Evolutionary conservation across 2,113 vertebrate species (phyloP), one percentile per base, ranked within the genome.

Genomic region (Xiphophorus hellerii): DNA sequence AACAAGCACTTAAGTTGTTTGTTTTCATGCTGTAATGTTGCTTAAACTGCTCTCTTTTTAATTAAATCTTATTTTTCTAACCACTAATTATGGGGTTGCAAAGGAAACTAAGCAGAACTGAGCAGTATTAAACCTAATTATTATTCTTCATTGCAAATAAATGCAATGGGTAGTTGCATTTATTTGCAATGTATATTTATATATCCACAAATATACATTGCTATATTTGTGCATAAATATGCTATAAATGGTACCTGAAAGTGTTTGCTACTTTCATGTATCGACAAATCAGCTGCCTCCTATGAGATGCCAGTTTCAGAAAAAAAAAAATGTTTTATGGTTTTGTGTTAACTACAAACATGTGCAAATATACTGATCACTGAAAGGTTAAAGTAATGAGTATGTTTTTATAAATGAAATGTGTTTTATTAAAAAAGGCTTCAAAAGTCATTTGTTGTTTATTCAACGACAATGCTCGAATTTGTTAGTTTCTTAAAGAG

Each of bases 21-120:
- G 58, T 37, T 39, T 66, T 58, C 33, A 66, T 29, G 3, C 54
- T 70, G 28, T 71, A 62, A 68, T 68, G 39, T 71, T 75, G n/a
- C 7, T 78, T 1, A 68, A 63, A 73, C 63, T 2, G 12, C 1
- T 1, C 11, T 42, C 15, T 11, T 10, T 2, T 60, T 11, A 22
- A 77, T 74, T 65, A 28, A 10, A 20, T 51, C 15, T 51, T 20
- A 51, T 8, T 22, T 39, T 65, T 71, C 72, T 33, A 37, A 61
- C 62, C 58, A 30, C 22, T 58, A 58, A 58, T n/a, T 58, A 58
- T 58, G 22, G 51, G 8, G n/a, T 58, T 58, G 9, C 8, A 25
- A 58, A 25, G 25, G 20, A 54, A 54, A 60, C 31, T 29, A 35
- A 58, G 7, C 0, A 54, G 10, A 75, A 61, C 27, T 64, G 6